Evolutionary conservation across 53 echinoderm and acorn worm species (phyloP).

Genomic region (Astropecten irregularis): DNA sequence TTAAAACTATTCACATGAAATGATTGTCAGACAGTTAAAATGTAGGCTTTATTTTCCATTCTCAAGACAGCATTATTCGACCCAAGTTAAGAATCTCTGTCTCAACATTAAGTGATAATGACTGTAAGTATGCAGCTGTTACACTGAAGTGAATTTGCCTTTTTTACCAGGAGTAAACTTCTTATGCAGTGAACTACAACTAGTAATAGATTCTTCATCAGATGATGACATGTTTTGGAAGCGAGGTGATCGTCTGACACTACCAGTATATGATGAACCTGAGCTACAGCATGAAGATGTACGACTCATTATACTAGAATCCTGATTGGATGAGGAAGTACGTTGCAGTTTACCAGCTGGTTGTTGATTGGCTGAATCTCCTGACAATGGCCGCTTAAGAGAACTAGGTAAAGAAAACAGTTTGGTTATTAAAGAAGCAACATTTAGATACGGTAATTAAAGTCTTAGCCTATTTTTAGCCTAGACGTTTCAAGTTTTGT

Average conservation of each 20-base stretch:
- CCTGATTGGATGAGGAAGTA: slow-evolving; percentile 27
- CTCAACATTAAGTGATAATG: too few species aligned
- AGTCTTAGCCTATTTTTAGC: not conserved
- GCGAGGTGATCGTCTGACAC: slow-evolving; percentile 31
- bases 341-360: slow-evolving; percentile 36
- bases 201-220: slow-evolving; percentile 29
- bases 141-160: slow-evolving; percentile 9
- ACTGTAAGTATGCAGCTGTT: too few species aligned
- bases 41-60: not conserved
- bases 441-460: too few species aligned
- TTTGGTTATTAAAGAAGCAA: too few species aligned
- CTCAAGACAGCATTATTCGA: slow-evolving; percentile 4
- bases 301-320: slow-evolving; percentile 16
- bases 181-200: slow-evolving; percentile 41
- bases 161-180: slow-evolving; percentile 12
- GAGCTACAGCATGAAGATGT: slow-evolving; percentile 17
- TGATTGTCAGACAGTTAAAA: too few species aligned
- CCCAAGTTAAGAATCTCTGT: too few species aligned
- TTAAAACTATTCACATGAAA: too few species aligned
- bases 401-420: slow-evolving; percentile 2
- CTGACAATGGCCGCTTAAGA: slow-evolving; percentile 62
- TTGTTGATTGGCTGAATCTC: slow-evolving; percentile 52
- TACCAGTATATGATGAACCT: not conserved
- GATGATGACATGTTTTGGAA: slow-evolving; percentile 33
- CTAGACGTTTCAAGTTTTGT: not conserved